Conservation (phyloP, 2,113 vertebrate species). For the Centropus unirufus region DNA sequence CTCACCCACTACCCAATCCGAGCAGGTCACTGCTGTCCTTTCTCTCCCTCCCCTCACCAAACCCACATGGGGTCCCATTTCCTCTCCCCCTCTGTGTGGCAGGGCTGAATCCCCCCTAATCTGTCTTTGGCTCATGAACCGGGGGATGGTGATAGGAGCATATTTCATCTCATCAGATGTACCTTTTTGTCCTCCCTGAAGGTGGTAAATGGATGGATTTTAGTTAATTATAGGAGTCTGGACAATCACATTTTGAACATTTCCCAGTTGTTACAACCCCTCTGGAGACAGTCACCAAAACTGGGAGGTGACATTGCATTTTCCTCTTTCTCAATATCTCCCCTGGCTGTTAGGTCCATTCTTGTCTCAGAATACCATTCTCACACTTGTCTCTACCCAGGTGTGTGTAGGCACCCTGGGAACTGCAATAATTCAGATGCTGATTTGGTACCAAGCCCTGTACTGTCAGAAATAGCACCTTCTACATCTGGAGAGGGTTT, state of each 20-base stretch:
- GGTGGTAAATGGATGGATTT: background rate
- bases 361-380: background rate
- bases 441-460: background rate
- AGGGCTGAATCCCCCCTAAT: background rate
- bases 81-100: too few relatives aligned
- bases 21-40: background rate
- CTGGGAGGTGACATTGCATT: background rate
- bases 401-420: background rate
- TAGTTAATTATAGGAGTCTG: background rate
- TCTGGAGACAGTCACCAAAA: background rate
- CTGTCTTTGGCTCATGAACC: background rate
- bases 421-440: background rate
- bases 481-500: background rate
- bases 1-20: background rate
- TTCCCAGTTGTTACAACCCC: background rate
- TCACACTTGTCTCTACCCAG: background rate
- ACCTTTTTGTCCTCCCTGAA: background rate
- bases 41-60: background rate
- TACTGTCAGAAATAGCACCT: background rate
- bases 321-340: background rate
- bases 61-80: rapidly evolving
- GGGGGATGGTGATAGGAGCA: background rate
- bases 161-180: background rate
- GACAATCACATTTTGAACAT: background rate
- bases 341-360: background rate